phyloP scores from a whole-genome alignment of 1,140 invertebrate species.

The Drosophila mauritiana region DNA sequence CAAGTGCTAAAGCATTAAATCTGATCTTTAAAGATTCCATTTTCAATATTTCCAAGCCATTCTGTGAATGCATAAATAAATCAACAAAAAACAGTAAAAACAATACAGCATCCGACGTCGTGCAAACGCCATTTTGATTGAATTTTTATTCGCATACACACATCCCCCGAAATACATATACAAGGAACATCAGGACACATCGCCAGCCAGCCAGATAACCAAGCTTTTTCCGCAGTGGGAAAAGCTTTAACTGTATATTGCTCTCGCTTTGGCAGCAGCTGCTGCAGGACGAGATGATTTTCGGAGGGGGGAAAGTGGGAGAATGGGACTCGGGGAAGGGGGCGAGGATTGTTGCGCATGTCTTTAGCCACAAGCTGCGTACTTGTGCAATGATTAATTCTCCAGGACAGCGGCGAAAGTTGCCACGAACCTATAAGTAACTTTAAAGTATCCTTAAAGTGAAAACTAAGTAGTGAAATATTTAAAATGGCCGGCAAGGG shows the following conservation, averaged over 20 bases:
- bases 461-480: constrained; percentile 30
- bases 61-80: background rate
- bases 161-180: constrained; percentile 17
- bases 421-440: constrained; percentile 54
- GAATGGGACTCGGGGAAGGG: background rate
- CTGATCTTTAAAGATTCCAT: background rate
- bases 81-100: constrained; percentile 19
- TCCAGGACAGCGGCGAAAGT: constrained; percentile 60
- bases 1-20: background rate
- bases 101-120: constrained; percentile 9
- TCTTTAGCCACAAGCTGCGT: constrained; percentile 65
- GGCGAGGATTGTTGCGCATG: constrained; percentile 71
- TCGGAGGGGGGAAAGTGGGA: background rate
- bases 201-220: constrained; percentile 72
- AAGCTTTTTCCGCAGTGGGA: constrained; percentile 54
- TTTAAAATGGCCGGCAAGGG: constrained; percentile 58
- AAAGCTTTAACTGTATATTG: constrained; percentile 68
- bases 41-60: background rate
- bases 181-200: constrained; percentile 53
- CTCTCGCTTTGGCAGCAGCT: constrained; percentile 67
- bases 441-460: constrained; percentile 48
- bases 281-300: constrained; percentile 32
- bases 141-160: constrained; percentile 48
- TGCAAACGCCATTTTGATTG: constrained; percentile 73
- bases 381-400: constrained; percentile 71